phyloP scores from a whole-genome alignment of 2,797 vertebrate genomes.

The Heteromormyrus szaboi region DNA sequence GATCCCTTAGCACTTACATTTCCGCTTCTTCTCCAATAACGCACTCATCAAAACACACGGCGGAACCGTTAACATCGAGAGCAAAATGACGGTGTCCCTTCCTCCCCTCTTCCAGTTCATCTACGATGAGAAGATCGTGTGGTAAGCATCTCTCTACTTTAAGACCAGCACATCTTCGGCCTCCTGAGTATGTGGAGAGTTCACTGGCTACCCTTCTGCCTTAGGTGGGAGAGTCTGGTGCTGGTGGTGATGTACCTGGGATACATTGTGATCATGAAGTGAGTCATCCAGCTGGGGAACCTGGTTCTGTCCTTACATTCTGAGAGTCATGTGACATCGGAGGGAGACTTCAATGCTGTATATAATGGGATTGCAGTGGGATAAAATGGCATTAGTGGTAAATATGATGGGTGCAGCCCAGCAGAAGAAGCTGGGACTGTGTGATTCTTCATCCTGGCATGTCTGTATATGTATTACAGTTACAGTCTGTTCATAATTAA shows the following conservation, averaged over 20 bases:
- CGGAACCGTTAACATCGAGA: background rate
- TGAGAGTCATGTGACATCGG: background rate
- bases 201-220: background rate
- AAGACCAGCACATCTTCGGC: background rate
- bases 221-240: constrained; percentile 71
- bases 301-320: background rate
- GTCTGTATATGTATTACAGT: background rate
- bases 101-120: constrained; percentile 34
- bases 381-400: background rate
- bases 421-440: background rate
- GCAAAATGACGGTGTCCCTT: background rate
- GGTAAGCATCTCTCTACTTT: constrained; percentile 49
- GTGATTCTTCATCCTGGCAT: background rate
- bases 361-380: background rate
- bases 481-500: background rate
- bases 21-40: background rate
- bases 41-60: background rate
- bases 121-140: constrained; percentile 66
- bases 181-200: background rate
- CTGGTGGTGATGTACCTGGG: constrained; percentile 67
- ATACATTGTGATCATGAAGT: constrained; percentile 75
- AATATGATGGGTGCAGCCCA: background rate
- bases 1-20: background rate
- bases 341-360: background rate
- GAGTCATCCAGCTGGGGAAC: constrained; percentile 41